Percentiles rank a stretch among this genome's conserved stretches.
Conservation (phyloP, 2,113 vertebrate species). For the Calypte anna region DNA sequence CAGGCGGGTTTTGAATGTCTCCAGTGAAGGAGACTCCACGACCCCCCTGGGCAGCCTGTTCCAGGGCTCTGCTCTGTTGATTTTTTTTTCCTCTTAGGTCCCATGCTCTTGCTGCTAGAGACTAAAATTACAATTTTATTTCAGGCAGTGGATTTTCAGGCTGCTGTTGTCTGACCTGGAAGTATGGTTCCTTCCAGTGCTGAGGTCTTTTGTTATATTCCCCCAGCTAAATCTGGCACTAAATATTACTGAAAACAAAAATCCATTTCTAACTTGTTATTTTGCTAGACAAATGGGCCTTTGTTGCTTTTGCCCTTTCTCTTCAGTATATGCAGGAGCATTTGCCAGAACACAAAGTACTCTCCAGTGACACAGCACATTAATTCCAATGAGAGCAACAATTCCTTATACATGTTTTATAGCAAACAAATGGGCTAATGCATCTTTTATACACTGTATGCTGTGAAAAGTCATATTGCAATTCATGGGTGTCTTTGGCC, state of each 20-base stretch:
- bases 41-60: no score
- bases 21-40: no score
- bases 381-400: conserved; percentile 50
- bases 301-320: not conserved
- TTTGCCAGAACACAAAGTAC: conserved; percentile 23
- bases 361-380: conserved; percentile 3
- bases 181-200: not conserved
- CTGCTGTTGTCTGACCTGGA: not conserved
- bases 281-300: conserved; percentile 15
- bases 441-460: conserved; percentile 47
- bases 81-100: conserved; percentile 16
- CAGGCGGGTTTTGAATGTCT: no score
- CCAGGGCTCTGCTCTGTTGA: not conserved
- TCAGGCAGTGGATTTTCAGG: conserved; percentile 20
- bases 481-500: conserved; percentile 23
- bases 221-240: not conserved
- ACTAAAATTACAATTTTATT: conserved; percentile 50
- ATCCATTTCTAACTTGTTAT: conserved; percentile 34
- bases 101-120: not conserved
- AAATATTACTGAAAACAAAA: conserved; percentile 40
- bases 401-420: conserved; percentile 72
- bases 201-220: not conserved
- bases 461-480: not conserved
- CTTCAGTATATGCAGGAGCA: not conserved
- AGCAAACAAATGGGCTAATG: conserved; percentile 73